Evolutionary conservation across 1,140 invertebrate genomes (phyloP), one percentile per base, ranked within the genome.

Genomic region (Bicyclus anynana): DNA sequence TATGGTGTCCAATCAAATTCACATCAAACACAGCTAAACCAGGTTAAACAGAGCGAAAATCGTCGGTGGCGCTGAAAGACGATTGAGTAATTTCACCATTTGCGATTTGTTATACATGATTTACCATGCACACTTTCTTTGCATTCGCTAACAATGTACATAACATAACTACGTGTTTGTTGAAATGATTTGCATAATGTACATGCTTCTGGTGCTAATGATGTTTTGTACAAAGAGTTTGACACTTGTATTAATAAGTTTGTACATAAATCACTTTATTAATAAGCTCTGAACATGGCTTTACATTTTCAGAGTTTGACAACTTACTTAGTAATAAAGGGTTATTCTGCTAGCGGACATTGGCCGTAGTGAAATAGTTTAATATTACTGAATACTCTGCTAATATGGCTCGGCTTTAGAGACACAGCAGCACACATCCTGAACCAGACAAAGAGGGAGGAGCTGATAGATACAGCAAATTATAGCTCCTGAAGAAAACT

Each of bases 91-190:
- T 40, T 40, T 40, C 37, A 40, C 37, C 17, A 40, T 40, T 40
- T 16, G 10, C 37, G 16, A 40, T 40, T 40, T 40, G 13, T 5
- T 40, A 40, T 40, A 40, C 37, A 14, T 40, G 13, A 40, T 40
- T 40, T 40, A 17, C 37, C 17, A 40, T 40, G 37, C 37, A 40
- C 37, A 40, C 37, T 40, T 40, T 40, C 13, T 17, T 40, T 40
- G 37, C 37, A 40, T 16, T 40, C 7, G 37, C 16, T 40, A 16
- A 40, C 37, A 13, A 40, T 40, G 37, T 40, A 40, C 16, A 5
- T 13, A 16, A 10, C 13, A 17, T 17, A 17, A 17, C 16, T 40
- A 40, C 37, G 3, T 33, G 29, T 12, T 33, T 12, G 29, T 12
- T 33, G 29, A 33, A 33, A 33, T 12, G 29, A 12, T 33, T 33